These are phyloP conservation scores for Phalacrocorax brasilianus DNA, from an alignment of 2,113 vertebrate genomes.

Conservation along the genomic window DNA sequence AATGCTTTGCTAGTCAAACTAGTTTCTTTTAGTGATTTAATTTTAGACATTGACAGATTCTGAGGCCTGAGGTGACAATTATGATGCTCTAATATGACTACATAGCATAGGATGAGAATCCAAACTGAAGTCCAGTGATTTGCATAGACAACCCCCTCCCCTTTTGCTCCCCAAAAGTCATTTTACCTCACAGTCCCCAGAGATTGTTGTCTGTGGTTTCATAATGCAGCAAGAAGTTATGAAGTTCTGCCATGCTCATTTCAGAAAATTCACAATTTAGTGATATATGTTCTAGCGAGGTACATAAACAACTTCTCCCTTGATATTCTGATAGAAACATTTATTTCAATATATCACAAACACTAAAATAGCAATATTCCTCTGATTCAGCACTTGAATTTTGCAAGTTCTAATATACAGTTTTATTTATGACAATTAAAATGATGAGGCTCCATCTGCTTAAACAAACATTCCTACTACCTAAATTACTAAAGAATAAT, in stretches of 20 bases:
- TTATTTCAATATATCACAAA: background rate
- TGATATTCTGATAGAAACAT: background rate
- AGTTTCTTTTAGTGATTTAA: background rate
- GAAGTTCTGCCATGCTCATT: background rate
- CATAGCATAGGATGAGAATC: background rate
- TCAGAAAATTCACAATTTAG: background rate
- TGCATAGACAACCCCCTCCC: fast-evolving
- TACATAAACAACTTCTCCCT: background rate
- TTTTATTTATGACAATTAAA: background rate
- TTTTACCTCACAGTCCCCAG: background rate
- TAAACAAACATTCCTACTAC: background rate
- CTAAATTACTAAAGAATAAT: background rate
- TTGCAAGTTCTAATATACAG: background rate
- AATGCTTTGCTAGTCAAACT: background rate
- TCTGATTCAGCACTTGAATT: background rate
- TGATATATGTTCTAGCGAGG: background rate
- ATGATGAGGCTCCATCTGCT: background rate
- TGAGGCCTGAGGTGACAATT: background rate
- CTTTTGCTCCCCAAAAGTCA: background rate
- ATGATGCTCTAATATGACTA: background rate
- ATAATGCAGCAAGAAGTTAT: background rate
- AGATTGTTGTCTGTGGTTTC: background rate
- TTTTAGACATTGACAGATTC: background rate
- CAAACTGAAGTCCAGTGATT: background rate
- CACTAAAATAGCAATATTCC: background rate